Evolutionary conservation across 35 echinoderm and acorn worm genomes (phyloP), one percentile per base, ranked within the genome.

Genomic region (Anneissia japonica): DNA sequence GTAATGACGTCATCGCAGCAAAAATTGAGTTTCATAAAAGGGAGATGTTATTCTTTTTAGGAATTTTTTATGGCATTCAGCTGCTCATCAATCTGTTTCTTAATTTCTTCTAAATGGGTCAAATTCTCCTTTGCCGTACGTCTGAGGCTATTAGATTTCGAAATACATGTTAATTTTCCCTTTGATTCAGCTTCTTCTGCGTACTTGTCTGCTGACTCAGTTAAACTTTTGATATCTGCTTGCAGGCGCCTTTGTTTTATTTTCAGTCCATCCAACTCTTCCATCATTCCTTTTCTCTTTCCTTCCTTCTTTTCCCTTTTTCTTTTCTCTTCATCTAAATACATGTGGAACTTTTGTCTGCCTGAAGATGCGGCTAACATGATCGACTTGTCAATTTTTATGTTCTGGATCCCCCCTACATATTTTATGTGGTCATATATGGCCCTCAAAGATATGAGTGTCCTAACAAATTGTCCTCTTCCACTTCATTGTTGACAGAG

Each of bases 11-110:
- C 32, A 6, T 73, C 10, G 26, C 30, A n/a, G 23, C 28, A 31
- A 73, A 84, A 28, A 17, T 39, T 0, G n/a, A 23, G 16, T 6
- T 37, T 34, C 43, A 84, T 32, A 31, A 73, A 4, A 28, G 31
- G 28, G 21, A 32, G 31, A 34, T 29, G 13, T 34, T 46, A 37
- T 29, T 31, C 82, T 45, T 82, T 41, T 38, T 90, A 79, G 30
- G 74, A 90, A 30, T 90, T 86, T 75, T 81, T 86, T 12, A 91
- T 82, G 16, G 36, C 79, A 51, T 88, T 39, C 30, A 92, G 30
- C 39, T 92, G 34, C 31, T 38, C 45, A 32, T 88, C 90, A 45
- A 45, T 45, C 5, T 45, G 5, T 45, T 45, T 16, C 40, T 45
- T 16, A 45, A 45, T 4, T 45, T 45, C 4, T 7, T 4, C 51